These are phyloP conservation scores for Pachyseris speciosa DNA, from an alignment of 64 coral and sea anemone species.

Conservation along the genomic window DNA sequence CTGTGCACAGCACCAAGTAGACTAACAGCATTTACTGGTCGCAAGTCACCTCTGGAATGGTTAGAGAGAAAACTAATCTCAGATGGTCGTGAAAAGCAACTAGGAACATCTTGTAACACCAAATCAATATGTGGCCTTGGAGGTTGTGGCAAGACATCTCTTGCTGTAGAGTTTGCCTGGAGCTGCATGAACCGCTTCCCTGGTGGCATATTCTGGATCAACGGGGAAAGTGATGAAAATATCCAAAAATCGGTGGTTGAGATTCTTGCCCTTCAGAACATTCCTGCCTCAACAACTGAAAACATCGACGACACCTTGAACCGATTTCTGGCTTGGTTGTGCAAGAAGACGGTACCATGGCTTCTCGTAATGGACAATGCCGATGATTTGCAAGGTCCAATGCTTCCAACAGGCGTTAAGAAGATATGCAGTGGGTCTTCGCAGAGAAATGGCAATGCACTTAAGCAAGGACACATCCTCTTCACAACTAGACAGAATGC, in stretches of 20 bases:
- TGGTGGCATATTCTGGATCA: conserved; percentile 38
- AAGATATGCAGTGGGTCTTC: conserved; percentile 26
- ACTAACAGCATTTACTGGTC: background rate
- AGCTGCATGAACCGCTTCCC: background rate
- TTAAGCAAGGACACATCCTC: conserved; percentile 38
- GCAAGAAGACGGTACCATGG: background rate
- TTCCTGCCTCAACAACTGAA: background rate
- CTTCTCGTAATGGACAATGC: conserved; percentile 50
- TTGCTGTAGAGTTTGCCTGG: conserved; percentile 52
- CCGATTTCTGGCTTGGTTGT: background rate
- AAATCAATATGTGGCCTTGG: conserved; percentile 36
- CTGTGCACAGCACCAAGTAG: background rate
- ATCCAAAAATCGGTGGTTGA: background rate
- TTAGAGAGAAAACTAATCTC: too few relatives aligned
- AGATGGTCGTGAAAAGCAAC: too few relatives aligned
- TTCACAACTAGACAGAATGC: conserved; percentile 26
- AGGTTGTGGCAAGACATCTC: conserved; percentile 50
- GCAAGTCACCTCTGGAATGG: background rate
- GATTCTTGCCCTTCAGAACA: background rate
- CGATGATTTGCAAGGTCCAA: conserved; percentile 14
- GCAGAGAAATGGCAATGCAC: background rate
- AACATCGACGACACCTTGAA: background rate
- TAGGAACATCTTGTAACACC: too few relatives aligned
- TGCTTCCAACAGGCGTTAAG: background rate
- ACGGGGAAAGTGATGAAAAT: conserved; percentile 55